These are phyloP conservation scores for Diabrotica balteata DNA, from an alignment of 2,888 invertebrate genomes.

Conservation along the genomic window DNA sequence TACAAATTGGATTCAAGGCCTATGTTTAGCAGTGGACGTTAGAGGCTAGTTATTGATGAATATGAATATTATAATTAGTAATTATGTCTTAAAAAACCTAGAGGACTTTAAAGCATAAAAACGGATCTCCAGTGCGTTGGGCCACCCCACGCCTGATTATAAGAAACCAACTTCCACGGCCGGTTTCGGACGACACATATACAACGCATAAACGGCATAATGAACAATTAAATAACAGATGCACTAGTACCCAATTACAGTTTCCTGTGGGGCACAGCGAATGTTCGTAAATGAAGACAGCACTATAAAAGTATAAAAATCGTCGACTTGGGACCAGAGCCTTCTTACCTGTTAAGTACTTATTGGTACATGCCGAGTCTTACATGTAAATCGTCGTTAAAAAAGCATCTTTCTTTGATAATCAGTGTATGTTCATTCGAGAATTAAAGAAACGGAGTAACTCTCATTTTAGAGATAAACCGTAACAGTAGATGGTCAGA, in stretches of 20 bases:
- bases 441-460: too few species aligned
- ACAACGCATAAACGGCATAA: slow-evolving; percentile 52
- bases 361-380: neutral
- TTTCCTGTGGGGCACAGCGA: slow-evolving; percentile 48
- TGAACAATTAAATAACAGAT: slow-evolving; percentile 59
- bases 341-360: neutral
- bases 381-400: neutral
- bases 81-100: too few species aligned
- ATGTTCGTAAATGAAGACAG: slow-evolving; percentile 22
- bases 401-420: too few species aligned
- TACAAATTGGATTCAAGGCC: too few species aligned
- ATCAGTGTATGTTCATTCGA: too few species aligned
- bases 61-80: too few species aligned
- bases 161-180: slow-evolving; percentile 5
- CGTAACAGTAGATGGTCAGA: too few species aligned
- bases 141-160: slow-evolving; percentile 4
- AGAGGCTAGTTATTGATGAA: too few species aligned
- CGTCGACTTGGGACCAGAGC: slow-evolving; percentile 1
- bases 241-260: slow-evolving; percentile 58
- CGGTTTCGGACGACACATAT: slow-evolving; percentile 5
- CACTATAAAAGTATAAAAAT: slow-evolving; percentile 13
- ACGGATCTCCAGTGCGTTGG: neutral
- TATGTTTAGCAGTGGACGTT: too few species aligned
- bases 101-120: too few species aligned
- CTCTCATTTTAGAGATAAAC: too few species aligned